Conservation (phyloP, 2,113 vertebrate genomes). For the Corythornis madagascariensis region DNA sequence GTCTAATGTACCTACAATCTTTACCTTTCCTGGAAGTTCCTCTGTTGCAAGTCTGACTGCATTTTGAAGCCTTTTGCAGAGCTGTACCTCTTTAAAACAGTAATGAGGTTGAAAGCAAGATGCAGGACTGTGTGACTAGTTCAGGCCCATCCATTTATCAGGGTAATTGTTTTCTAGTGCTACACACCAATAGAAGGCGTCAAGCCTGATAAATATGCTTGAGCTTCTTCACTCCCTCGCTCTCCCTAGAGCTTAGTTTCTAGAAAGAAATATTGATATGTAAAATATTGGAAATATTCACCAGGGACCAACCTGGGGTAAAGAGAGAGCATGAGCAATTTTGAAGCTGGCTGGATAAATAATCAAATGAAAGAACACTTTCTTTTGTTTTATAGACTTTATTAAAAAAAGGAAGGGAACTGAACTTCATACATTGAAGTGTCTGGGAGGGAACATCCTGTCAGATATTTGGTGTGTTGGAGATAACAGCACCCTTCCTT, state of each 20-base stretch:
- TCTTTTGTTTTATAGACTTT: constrained; percentile 13
- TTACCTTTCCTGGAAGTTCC: neutral
- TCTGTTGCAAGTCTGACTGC: neutral
- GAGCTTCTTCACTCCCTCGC: neutral
- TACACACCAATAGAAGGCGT: neutral
- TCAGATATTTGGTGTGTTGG: neutral
- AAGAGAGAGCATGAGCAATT: neutral
- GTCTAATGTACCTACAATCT: fast-evolving
- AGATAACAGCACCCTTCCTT: constrained; percentile 64
- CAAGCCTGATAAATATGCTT: constrained; percentile 8
- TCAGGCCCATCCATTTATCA: constrained; percentile 7
- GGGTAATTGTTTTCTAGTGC: constrained; percentile 38
- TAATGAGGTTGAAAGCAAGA: constrained; percentile 1
- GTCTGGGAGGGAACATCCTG: constrained; percentile 63
- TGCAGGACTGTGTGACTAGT: neutral
- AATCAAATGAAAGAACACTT: neutral
- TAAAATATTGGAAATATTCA: neutral
- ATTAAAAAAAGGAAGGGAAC: neutral
- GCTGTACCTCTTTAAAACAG: neutral
- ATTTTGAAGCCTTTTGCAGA: neutral
- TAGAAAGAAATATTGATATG: constrained; percentile 21
- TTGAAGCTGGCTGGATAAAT: neutral
- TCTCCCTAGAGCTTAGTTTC: neutral
- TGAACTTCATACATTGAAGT: neutral
- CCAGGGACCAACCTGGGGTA: neutral